phyloP scores from a whole-genome alignment of 2,113 vertebrate genomes.

The Ceyx cyanopectus region DNA sequence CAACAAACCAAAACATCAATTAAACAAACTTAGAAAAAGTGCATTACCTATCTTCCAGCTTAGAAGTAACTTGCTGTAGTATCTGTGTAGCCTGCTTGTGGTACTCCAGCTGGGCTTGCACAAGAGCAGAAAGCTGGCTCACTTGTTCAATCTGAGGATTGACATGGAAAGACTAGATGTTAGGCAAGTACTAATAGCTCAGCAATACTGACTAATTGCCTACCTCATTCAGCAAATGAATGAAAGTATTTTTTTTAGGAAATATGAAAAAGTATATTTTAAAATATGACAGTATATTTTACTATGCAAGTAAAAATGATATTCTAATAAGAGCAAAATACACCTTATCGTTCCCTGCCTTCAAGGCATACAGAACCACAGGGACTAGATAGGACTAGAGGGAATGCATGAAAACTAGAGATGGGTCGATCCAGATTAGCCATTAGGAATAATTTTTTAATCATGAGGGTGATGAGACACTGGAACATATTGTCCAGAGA shows the following conservation, averaged over 20 bases:
- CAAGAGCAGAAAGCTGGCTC: conserved; percentile 94
- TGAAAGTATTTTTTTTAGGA: no score
- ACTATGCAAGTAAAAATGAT: neutral
- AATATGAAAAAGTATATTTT: no score
- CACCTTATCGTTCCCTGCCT: neutral
- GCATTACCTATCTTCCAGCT: conserved; percentile 91
- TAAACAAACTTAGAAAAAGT: neutral
- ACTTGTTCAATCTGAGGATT: conserved; percentile 93
- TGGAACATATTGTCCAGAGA: no score
- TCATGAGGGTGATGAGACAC: no score
- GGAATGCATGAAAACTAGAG: no score
- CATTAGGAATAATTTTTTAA: no score
- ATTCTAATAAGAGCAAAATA: neutral
- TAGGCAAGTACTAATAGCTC: neutral
- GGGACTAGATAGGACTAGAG: no score
- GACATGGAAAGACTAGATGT: neutral
- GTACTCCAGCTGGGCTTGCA: conserved; percentile 97
- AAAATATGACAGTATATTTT: no score
- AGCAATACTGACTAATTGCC: neutral
- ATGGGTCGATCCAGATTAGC: no score
- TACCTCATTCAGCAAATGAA: neutral
- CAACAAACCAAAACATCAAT: neutral
- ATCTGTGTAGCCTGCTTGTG: conserved; percentile 94
- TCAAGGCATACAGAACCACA: neutral
- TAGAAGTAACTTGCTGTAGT: conserved; percentile 90